A percentile compares a stretch with the other conserved stretches of the same genome.
These are phyloP conservation scores for Nomada ruficornis DNA, from an alignment of 2,888 invertebrate genomes.

Conservation along the genomic window DNA sequence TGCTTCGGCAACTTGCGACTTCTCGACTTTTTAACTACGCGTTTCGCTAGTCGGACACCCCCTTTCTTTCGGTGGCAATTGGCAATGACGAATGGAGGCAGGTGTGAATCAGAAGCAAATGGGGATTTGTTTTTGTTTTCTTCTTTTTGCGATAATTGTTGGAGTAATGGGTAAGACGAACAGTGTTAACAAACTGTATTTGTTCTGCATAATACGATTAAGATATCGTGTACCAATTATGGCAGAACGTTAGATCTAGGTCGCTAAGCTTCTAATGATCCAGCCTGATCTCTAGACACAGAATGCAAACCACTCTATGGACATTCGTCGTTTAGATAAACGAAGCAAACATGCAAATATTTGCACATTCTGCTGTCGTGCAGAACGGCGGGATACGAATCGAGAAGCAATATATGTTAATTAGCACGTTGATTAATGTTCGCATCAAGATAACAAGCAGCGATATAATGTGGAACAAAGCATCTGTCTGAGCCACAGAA, in stretches of 20 bases:
- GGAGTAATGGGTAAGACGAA: too few relatives aligned
- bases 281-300: slow-evolving; percentile 1
- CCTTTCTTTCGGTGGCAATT: not conserved
- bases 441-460: not conserved
- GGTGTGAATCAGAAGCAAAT: not conserved
- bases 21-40: slow-evolving; percentile 20
- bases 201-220: slow-evolving; percentile 29
- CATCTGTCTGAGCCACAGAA: not conserved
- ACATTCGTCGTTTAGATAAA: slow-evolving; percentile 33
- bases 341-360: not conserved
- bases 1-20: not conserved
- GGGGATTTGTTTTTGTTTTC: too few relatives aligned
- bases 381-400: not conserved
- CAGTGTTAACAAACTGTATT: not conserved
- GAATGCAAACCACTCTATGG: not conserved
- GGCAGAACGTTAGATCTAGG: slow-evolving; percentile 17
- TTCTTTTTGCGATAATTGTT: not conserved
- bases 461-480: not conserved
- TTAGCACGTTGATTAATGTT: not conserved
- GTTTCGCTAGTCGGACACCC: slow-evolving; percentile 5
- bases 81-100: not conserved
- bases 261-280: slow-evolving; percentile 33
- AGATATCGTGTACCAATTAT: slow-evolving; percentile 37
- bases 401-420: not conserved
- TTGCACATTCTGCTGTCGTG: not conserved